Evolutionary conservation across 2,113 vertebrate genomes (phyloP), one percentile per base, ranked within the genome.

Genomic region (Lathamus discolor): DNA sequence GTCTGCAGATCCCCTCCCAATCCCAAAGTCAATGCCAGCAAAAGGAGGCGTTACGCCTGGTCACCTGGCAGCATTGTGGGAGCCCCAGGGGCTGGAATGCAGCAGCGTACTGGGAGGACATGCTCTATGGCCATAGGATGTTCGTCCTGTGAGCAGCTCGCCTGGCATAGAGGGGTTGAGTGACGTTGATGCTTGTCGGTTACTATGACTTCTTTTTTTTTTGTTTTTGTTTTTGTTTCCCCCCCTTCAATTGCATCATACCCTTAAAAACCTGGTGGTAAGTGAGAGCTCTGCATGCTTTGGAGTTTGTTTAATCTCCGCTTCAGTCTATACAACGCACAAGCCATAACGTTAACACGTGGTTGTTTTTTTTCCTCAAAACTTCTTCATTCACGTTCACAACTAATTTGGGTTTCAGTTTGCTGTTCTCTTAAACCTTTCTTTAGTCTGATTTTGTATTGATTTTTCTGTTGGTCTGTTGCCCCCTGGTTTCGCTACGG

Each of bases 211-310:
- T 99, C 97, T 99, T 98, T 98, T 98, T 98, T 96, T 86, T 87
- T 87, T 55, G 22, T 98, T 98, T 98, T 98, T 98, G 33, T 97
- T 97, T 96, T 86, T 90, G 57, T 23, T 57, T 27, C 23, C 92
- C 98, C 98, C 98, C 97, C 92, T 96, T 98, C 98, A 99, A 99
- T 99, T 98, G 99, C 98, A 98, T 98, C 99, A 98, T 98, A 98
- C 98, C 98, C 98, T 99, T 98, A 98, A 99, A 98, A 95, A 98
- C 98, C 97, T 97, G 99, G 98, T 99, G 99, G 99, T 99, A 99
- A 99, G 99, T 99, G 98, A 98, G 98, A 98, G 98, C 97, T 98
- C 95, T 99, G 99, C 99, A 99, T 99, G 99, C 98, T 98, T 99
- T 98, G 97, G 98, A 99, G 98, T 99, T 98, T 97, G 99, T 98